Percentiles rank a stretch among this genome's conserved stretches.
Conservation (phyloP, 2,113 vertebrate species). For the Dipodomys merriami region DNA sequence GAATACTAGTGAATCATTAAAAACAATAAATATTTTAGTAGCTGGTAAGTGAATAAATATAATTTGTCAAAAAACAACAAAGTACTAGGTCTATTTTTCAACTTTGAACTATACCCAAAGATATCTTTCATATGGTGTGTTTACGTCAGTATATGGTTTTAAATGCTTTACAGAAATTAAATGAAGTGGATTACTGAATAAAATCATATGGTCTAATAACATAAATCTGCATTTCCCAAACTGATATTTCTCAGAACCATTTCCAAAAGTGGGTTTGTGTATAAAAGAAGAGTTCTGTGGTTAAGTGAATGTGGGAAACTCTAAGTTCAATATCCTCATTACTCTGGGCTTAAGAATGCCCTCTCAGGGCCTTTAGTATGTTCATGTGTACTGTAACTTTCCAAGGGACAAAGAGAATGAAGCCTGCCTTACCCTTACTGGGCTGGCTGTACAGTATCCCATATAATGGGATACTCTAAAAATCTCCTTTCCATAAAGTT, state of each 20-base stretch:
- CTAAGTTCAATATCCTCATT: slow-evolving; percentile 44
- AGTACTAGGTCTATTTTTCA: slow-evolving; percentile 55
- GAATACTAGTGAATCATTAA: background rate
- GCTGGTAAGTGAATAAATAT: slow-evolving; percentile 58
- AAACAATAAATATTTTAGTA: slow-evolving; percentile 58
- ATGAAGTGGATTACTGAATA: slow-evolving; percentile 69
- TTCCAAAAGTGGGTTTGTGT: slow-evolving; percentile 70
- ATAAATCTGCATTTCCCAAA: slow-evolving; percentile 75
- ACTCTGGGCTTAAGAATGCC: slow-evolving; percentile 1
- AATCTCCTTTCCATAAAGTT: background rate
- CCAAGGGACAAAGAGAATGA: background rate
- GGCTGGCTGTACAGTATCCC: background rate
- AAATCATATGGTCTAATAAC: slow-evolving; percentile 68
- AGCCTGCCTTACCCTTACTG: background rate
- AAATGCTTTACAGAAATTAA: slow-evolving; percentile 67
- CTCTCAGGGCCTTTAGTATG: background rate
- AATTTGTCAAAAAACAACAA: slow-evolving; percentile 65
- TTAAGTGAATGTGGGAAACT: slow-evolving; percentile 62
- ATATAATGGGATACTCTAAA: background rate
- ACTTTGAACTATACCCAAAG: slow-evolving; percentile 44
- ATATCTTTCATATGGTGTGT: slow-evolving; percentile 75
- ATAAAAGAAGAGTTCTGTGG: slow-evolving; percentile 54
- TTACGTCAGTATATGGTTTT: slow-evolving; percentile 72
- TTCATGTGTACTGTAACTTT: background rate
- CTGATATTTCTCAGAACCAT: slow-evolving; percentile 70